Conservation (phyloP, 2,888 invertebrate genomes). For the Dasysyrphus albostriatus region DNA sequence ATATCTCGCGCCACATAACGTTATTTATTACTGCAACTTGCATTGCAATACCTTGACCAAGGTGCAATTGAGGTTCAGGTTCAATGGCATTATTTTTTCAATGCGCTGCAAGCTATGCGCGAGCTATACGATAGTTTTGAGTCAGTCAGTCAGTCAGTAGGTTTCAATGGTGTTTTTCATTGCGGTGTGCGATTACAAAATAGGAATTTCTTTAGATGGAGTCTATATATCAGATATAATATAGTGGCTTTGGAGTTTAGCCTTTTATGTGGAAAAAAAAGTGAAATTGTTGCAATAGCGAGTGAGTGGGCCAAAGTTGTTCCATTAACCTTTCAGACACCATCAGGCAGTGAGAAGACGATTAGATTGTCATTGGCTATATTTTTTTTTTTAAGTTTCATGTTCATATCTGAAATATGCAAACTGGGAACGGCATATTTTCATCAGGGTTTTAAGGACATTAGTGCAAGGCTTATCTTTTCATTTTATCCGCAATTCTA, state of each 20-base stretch:
- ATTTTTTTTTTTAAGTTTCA: background rate
- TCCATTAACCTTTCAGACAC: slow-evolving; percentile 22
- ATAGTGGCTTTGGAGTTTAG: background rate
- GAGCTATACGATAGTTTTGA: slow-evolving; percentile 7
- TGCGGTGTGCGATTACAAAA: slow-evolving; percentile 63
- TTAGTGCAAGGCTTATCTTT: no score
- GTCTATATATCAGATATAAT: background rate
- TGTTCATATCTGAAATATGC: background rate
- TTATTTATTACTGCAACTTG: slow-evolving; percentile 52
- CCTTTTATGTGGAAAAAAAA: slow-evolving; percentile 48
- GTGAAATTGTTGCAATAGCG: slow-evolving; percentile 58
- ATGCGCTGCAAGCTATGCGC: background rate
- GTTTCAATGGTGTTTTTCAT: slow-evolving; percentile 40
- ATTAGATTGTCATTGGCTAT: slow-evolving; percentile 20
- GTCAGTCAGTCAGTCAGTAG: slow-evolving; percentile 65
- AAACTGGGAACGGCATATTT: background rate
- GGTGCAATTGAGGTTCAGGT: slow-evolving; percentile 42
- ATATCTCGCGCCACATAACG: slow-evolving; percentile 55
- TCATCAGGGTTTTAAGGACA: no score
- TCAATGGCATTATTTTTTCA: slow-evolving; percentile 53
- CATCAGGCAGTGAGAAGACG: slow-evolving; percentile 3
- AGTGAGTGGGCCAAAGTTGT: slow-evolving; percentile 17
- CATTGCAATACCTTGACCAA: slow-evolving; percentile 40
- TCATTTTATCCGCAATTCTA: no score
- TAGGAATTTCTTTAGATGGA: slow-evolving; percentile 41